These are phyloP conservation scores for Eriocheir sinensis DNA, from an alignment of 1,140 invertebrate species.

Conservation along the genomic window DNA sequence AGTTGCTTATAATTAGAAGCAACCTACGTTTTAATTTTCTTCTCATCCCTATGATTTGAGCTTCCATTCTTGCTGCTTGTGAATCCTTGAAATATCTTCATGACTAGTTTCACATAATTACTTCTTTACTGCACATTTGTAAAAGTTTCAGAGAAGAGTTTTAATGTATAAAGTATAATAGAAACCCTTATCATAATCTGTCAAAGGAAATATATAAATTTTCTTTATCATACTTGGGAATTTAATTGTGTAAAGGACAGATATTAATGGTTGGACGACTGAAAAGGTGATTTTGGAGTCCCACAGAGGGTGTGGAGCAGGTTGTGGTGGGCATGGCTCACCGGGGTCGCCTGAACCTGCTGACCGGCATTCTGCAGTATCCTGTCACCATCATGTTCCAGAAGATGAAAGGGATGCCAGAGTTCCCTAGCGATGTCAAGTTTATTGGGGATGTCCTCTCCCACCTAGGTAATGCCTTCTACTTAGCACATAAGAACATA, in stretches of 20 bases:
- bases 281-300: background rate
- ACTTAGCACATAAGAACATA: too few species aligned
- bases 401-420: conserved; percentile 84
- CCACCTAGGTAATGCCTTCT: conserved; percentile 94
- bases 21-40: too few species aligned
- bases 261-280: background rate
- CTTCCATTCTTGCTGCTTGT: too few species aligned
- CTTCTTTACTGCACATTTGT: too few species aligned
- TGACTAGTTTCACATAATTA: too few species aligned
- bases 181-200: too few species aligned
- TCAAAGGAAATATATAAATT: too few species aligned
- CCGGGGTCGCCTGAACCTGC: conserved; percentile 93
- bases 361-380: conserved; percentile 92
- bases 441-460: conserved; percentile 94
- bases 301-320: conserved; percentile 88
- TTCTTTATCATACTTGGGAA: background rate
- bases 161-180: too few species aligned
- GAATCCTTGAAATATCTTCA: too few species aligned
- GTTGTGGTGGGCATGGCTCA: conserved; percentile 95
- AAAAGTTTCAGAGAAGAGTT: too few species aligned
- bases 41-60: too few species aligned
- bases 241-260: background rate
- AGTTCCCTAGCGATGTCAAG: conserved; percentile 83
- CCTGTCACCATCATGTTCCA: conserved; percentile 93
- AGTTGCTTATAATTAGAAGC: too few species aligned